Conservation (phyloP, 2,113 vertebrate genomes). For the Pao palembangensis region DNA sequence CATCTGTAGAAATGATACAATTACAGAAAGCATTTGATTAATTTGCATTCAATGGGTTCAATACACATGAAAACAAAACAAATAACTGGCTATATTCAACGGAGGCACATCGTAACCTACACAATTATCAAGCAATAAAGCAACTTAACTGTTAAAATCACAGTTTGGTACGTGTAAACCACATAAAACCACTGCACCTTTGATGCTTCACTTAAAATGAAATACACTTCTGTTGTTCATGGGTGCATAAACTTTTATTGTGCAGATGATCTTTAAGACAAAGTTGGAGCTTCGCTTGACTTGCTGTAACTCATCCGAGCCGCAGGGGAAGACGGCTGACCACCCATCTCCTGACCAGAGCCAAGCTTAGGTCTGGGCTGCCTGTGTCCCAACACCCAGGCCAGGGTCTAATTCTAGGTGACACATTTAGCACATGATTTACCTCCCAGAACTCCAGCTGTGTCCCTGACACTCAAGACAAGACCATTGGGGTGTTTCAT, state of each 20-base stretch:
- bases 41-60: too few relatives aligned
- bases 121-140: too few relatives aligned
- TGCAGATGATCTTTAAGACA: slow-evolving; percentile 46
- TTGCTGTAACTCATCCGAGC: slow-evolving; percentile 54
- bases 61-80: too few relatives aligned
- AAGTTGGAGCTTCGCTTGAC: slow-evolving; percentile 58
- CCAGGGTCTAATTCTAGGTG: slow-evolving; percentile 71
- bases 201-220: slow-evolving; percentile 29
- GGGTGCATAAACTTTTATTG: slow-evolving; percentile 41
- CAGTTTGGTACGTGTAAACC: background rate
- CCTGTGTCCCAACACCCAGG: slow-evolving; percentile 41
- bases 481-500: slow-evolving; percentile 66
- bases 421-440: slow-evolving; percentile 80
- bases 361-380: slow-evolving; percentile 54
- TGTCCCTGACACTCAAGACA: slow-evolving; percentile 78
- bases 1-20: too few relatives aligned
- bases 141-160: too few relatives aligned
- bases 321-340: slow-evolving; percentile 50
- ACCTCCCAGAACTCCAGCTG: slow-evolving; percentile 78
- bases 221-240: slow-evolving; percentile 32
- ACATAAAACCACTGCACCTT: background rate
- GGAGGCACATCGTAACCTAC: background rate
- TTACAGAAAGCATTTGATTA: too few relatives aligned
- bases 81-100: background rate
- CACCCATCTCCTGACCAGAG: slow-evolving; percentile 42